These are phyloP conservation scores for Talpa occidentalis DNA, from an alignment of 2,113 vertebrate species.

Conservation along the genomic window DNA sequence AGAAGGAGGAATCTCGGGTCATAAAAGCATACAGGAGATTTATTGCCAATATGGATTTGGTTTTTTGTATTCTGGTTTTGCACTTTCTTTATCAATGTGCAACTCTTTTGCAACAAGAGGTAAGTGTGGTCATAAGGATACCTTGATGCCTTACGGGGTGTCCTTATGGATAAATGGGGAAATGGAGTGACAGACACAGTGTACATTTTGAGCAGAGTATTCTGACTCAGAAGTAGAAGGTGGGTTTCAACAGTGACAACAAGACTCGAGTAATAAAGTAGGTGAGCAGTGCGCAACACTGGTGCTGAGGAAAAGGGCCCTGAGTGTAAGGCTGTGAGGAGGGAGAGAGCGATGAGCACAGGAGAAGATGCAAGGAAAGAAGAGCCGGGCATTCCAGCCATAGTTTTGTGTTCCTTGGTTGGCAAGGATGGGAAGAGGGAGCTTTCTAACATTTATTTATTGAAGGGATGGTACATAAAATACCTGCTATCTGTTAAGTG, in stretches of 20 bases:
- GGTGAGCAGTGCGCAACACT: too few species aligned
- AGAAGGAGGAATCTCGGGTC: not conserved
- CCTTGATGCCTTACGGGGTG: too few species aligned
- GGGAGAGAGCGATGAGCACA: rapidly evolving
- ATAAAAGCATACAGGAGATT: not conserved
- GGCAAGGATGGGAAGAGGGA: not conserved
- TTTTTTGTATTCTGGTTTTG: not conserved
- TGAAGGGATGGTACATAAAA: not conserved
- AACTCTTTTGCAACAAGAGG: not conserved
- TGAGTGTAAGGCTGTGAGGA: rapidly evolving
- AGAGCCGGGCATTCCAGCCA: rapidly evolving
- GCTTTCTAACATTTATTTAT: not conserved
- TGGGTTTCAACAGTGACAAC: not conserved
- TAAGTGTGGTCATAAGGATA: not conserved
- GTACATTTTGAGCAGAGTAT: not conserved
- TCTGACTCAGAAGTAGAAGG: not conserved
- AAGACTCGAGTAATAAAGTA: not conserved
- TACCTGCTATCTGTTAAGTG: not conserved
- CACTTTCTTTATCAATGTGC: not conserved
- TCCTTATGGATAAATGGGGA: not conserved
- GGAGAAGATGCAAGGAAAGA: not conserved
- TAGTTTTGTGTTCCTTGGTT: not conserved
- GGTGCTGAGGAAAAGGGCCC: rapidly evolving
- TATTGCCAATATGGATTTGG: not conserved
- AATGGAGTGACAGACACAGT: not conserved